These are phyloP conservation scores for Sycophaga agraensis DNA, from an alignment of 1,140 invertebrate species.

Conservation along the genomic window DNA sequence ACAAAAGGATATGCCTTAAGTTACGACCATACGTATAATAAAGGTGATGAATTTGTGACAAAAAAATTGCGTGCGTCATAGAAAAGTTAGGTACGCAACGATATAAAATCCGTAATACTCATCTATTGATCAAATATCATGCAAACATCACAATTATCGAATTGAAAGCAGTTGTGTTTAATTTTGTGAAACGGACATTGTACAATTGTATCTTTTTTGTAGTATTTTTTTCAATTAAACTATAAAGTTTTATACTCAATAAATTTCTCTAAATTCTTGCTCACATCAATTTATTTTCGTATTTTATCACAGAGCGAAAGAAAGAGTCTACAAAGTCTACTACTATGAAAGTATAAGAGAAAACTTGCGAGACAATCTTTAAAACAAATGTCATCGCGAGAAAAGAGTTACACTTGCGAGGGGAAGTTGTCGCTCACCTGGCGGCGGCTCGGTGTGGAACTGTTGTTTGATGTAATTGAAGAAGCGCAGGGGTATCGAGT, in stretches of 20 bases:
- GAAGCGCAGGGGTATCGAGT: constrained; percentile 42
- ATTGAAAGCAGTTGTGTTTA: not conserved
- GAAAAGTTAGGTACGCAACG: not conserved
- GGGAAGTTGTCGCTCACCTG: constrained; percentile 33
- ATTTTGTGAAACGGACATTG: not conserved
- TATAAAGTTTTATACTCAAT: constrained; percentile 19
- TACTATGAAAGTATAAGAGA: not conserved
- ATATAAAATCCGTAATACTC: not conserved
- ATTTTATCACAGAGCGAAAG: not conserved
- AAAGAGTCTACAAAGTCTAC: not conserved
- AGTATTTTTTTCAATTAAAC: not conserved
- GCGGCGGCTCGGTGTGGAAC: constrained; percentile 37
- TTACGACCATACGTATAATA: not conserved
- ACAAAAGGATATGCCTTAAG: not conserved
- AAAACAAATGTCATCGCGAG: not conserved
- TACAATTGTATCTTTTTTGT: not conserved
- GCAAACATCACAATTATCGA: not conserved
- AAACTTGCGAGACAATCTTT: not conserved
- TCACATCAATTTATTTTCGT: not conserved
- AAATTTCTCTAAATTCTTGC: constrained; percentile 12
- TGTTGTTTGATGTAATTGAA: constrained; percentile 44
- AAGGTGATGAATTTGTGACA: not conserved
- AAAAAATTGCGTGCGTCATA: too few relatives aligned
- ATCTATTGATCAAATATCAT: not conserved
- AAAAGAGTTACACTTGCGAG: not conserved